Evolutionary conservation across 2,113 vertebrate species (phyloP), one percentile per base, ranked within the genome.

Genomic region (Aspiorhynchus laticeps): DNA sequence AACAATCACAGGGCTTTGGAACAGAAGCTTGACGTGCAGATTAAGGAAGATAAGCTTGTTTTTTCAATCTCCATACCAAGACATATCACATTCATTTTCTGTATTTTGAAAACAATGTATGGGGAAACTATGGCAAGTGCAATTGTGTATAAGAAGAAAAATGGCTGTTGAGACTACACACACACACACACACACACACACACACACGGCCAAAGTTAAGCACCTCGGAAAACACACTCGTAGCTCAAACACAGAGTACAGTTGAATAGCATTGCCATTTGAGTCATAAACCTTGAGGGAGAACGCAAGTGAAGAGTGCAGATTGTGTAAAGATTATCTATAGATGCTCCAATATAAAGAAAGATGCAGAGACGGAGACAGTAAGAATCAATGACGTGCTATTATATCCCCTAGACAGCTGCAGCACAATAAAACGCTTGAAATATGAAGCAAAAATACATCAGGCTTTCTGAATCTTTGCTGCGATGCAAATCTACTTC

Each of bases 31-130:
- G 38, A 38, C 41, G 56, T 24, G 73, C 71, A 75, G 85, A 90
- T 87, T 87, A 85, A 17, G 75, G 56, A 77, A 80, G 63, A 88
- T 90, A 88, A 88, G 73, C 87, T 87, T 77, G 26, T 87, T 75
- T 74, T 65, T 65, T n/a, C 43, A 26, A 61, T 80, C 78, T 80
- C 67, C 7, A 17, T 74, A 74, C 36, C 51, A 74, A 74, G 21
- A 46, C 28, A 67, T 46, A 31, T 63, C 33, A 43, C n/a, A 82
- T 71, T 71, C 0, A 51, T 69, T 83, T n/a, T 12, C 4, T 24
- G 43, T 82, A 33, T 69, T 82, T 83, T 53, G 81, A 71, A 48
- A 71, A 89, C 76, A 87, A 14, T 56, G 28, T 12, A 56, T 77
- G 36, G 77, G 91, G 89, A 89, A 79, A 56, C 74, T 71, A 17